Percentiles rank a stretch among this genome's conserved stretches.
Evolutionary conservation across 2,113 vertebrate species (phyloP).

Genomic region (Erpornis zantholeuca): DNA sequence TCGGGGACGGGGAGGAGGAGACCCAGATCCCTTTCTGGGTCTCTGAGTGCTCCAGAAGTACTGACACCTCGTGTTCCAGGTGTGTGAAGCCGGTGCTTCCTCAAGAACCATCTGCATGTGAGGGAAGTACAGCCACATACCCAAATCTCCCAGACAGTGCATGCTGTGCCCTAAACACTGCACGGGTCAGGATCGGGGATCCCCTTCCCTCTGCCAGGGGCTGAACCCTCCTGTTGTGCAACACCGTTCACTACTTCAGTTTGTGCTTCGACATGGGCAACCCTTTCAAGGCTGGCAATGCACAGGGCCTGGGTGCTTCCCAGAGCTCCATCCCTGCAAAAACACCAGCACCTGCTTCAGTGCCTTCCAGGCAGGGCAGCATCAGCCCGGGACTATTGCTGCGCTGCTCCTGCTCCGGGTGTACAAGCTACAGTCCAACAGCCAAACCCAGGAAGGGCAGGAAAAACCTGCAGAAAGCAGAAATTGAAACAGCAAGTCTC

Average conservation of each 20-base stretch:
- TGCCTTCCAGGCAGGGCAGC: background rate
- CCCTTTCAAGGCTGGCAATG: background rate
- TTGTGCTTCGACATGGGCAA: rapidly evolving
- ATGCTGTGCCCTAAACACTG: background rate
- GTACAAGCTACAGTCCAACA: background rate
- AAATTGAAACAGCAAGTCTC: background rate
- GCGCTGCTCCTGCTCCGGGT: background rate
- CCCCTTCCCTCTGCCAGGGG: rapidly evolving
- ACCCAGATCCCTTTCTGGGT: background rate
- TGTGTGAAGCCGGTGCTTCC: background rate
- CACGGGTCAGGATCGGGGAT: rapidly evolving
- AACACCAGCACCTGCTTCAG: background rate
- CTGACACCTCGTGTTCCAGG: background rate
- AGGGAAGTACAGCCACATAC: background rate
- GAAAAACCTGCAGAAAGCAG: background rate
- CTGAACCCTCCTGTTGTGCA: background rate
- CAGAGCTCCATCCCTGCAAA: background rate
- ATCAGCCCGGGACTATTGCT: background rate
- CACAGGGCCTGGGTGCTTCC: background rate
- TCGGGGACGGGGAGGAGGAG: background rate
- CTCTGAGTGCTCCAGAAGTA: background rate
- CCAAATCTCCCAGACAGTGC: background rate
- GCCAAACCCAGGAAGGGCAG: background rate
- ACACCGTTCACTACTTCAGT: background rate
- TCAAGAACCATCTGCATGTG: background rate